Evolutionary conservation across 2,797 vertebrate genomes (phyloP), one percentile per base, ranked within the genome.

Genomic region (Helostoma temminkii): DNA sequence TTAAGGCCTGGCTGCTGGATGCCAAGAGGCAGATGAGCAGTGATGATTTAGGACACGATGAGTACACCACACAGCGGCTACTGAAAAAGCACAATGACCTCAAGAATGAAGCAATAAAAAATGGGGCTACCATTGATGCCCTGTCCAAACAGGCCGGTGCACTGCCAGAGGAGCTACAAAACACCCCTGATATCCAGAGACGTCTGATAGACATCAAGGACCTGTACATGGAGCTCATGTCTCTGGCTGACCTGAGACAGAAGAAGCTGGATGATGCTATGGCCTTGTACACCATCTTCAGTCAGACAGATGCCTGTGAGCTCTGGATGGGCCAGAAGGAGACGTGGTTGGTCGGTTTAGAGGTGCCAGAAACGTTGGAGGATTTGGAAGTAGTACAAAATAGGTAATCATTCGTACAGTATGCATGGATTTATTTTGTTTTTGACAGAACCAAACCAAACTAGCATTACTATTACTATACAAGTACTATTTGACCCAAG

Each of bases 241-340:
- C 94, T 22, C 92, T 98, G 74, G 95, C 96, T 0, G 95, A 97
- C 56, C 62, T 93, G 50, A 94, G 97, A 3, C 92, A 94, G 81
- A 96, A 95, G 74, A 96, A 93, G 84, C 91, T 99, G 24, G 95
- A 95, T 47, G 96, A 99, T 1, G 86, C 96, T 0, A 93, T 98
- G 69, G 91, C 96, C 55, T 93, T 98, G 54, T 99, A 98, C 89
- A 98, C 94, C 0, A 95, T 99, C 73, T 96, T 98, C 32, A 96
- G 96, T 30, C 96, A 99, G 89, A 96, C 96, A 0, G 97, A 99
- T 0, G 95, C 97, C 36, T 99, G 97, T 21, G 95, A 97, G 83
- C 92, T 99, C 26, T 99, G 97, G 97, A 99, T 99, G 96, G 94
- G 93, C 0, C 94, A 97, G 88, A 99, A 99, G 83, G 96, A 97